Evolutionary conservation across 2,797 vertebrate species (phyloP), one percentile per base, ranked within the genome.

Genomic region (Forpus xanthops): DNA sequence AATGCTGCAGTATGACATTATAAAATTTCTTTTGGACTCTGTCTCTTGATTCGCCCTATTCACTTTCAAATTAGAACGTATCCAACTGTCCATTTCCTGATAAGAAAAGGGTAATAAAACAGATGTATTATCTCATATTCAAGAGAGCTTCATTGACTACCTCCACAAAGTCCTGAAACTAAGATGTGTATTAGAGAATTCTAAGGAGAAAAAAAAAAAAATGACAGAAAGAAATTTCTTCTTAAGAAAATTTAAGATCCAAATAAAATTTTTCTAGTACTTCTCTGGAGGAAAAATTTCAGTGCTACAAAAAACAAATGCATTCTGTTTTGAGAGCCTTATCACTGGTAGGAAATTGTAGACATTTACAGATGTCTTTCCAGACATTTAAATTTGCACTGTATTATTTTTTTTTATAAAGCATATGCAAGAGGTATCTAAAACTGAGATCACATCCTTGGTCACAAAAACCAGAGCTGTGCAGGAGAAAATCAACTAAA

Each of bases 401-500:
- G 27, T 39, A 76, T 79, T 71, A 35, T 47, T 50, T 81, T 85
- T 85, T 82, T 90, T 77, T 52, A 44, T 60, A 56, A 94, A 93
- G 83, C 65, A 53, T 25, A 28, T 60, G 28, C 31, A 82, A 83
- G 55, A 77, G 30, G 58, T 90, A 92, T 56, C 74, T 89, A 86
- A 85, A 94, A 85, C 60, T 83, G 84, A 82, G 55, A 52, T 89
- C 27, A 87, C 61, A 85, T 68, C 47, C 47, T 84, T 76, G 52
- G 80, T 23, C 96, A 78, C 86, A 92, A 74, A 74, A 91, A 41
- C 3, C 41, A 47, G 75, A 80, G 60, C 62, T 60, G 52, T 91
- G 75, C 64, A n/a, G 28, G 35, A 66, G 80, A 52, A 95, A 96
- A 96, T 96, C 87, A 93, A 87, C 73, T 87, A 75, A 96, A 72